Conservation (phyloP, 2,113 vertebrate species). For the Pontoporia blainvillei region DNA sequence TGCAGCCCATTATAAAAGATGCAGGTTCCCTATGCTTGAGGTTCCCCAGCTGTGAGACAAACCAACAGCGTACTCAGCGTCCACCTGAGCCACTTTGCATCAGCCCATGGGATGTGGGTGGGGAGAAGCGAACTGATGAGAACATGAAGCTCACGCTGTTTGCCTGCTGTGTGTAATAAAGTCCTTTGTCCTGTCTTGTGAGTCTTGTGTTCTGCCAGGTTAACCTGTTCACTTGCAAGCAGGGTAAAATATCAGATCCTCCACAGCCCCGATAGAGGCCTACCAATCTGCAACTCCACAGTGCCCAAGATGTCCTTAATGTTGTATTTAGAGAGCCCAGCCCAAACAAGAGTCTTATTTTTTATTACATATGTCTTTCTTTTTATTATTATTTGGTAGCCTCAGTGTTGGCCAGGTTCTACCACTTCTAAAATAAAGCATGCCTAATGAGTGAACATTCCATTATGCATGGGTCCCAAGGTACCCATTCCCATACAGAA, state of each 20-base stretch:
- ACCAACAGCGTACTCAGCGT: neutral
- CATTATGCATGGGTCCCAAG: neutral
- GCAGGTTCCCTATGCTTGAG: neutral
- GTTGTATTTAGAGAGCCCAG: neutral
- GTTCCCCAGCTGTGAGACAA: neutral
- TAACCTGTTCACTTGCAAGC: neutral
- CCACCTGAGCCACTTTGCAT: neutral
- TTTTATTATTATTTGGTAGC: neutral
- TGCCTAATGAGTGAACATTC: neutral
- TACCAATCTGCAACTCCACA: neutral
- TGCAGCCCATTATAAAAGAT: neutral
- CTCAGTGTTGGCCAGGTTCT: neutral
- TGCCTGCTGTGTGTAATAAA: neutral
- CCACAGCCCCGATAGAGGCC: neutral
- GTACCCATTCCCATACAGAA: neutral
- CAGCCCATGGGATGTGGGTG: neutral
- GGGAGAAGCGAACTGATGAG: neutral
- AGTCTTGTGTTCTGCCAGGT: neutral
- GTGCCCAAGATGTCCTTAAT: neutral
- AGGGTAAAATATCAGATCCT: neutral
- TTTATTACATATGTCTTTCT: neutral
- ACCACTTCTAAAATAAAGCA: constrained; percentile 12
- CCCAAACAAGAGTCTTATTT: neutral
- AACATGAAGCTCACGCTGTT: neutral
- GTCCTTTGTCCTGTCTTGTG: neutral